These are phyloP conservation scores for Boloria euphrosyne DNA, from an alignment of 2,888 invertebrate genomes.

Conservation along the genomic window DNA sequence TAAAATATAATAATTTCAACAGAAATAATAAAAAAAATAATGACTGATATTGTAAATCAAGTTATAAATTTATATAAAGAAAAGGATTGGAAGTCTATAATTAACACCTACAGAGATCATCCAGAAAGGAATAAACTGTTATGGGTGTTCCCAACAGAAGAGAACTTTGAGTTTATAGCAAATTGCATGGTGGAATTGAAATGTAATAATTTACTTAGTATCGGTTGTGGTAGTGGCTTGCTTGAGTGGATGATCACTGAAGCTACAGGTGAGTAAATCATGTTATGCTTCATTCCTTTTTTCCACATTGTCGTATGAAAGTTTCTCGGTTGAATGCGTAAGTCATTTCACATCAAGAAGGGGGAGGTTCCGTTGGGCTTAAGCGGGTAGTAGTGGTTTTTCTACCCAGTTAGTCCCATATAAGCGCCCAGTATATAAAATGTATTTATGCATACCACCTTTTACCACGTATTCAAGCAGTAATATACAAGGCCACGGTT, in stretches of 20 bases:
- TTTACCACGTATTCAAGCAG: too few species aligned
- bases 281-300: background rate
- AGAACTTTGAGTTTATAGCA: conserved; percentile 84
- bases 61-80: conserved; percentile 67
- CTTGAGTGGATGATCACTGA: conserved; percentile 89
- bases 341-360: too few species aligned
- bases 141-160: conserved; percentile 89
- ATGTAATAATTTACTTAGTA: conserved; percentile 82
- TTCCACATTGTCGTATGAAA: too few species aligned
- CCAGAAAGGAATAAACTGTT: conserved; percentile 81
- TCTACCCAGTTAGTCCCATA: too few species aligned
- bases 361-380: too few species aligned
- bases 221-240: conserved; percentile 92
- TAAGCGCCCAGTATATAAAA: too few species aligned
- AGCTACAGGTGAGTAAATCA: conserved; percentile 80
- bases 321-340: too few species aligned
- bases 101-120: conserved; percentile 71
- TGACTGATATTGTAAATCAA: conserved; percentile 61
- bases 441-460: too few species aligned
- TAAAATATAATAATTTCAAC: background rate
- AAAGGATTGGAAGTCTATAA: conserved; percentile 75
- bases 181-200: conserved; percentile 64
- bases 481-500: too few species aligned
- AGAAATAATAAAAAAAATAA: conserved; percentile 52
- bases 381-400: too few species aligned